Base-by-base conservation (phyloP, 2,888 invertebrate genomes). In the Tipula vernalis region DNA sequence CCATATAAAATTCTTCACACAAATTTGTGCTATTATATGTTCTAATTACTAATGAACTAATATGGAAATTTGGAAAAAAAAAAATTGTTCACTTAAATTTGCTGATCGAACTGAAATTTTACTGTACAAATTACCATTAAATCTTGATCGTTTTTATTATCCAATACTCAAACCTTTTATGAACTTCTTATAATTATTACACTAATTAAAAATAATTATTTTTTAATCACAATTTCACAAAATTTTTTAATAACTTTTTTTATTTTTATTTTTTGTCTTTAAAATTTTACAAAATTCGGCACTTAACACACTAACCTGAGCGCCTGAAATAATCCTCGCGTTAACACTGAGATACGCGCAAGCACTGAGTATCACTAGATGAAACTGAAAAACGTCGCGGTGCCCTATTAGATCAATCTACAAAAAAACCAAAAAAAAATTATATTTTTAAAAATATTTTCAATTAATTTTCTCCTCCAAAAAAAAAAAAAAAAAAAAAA, bases 251-350 rank as follows among this genome's bases (percentile, higher is more conserved):
- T 10, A 84, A 84, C 5, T 39, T n/a, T 84, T 41, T 84, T 84
- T 41, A 39, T 10, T 83, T 83, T 36, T 39, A 15, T 13, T 83
- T 36, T 83, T 36, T 39, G n/a, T 36, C 36, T 83, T 36, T 39
- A 36, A 13, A 83, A 83, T 83, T 83, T 83, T 84, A 8, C 2
- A 71, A 71, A 71, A 28, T 71, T 71, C 28, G 71, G 71, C 71
- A 71, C 71, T 87, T 51, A 86, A 85, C 89, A 88, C 89, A 91
- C 92, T 90, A 91, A 92, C 92, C 92, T 92, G 91, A 91, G 91
- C 91, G 91, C 91, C 91, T 90, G 90, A 91, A 91, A 91, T 91
- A 91, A 91, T 91, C 92, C 91, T 91, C 91, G 91, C 92, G 91
- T 91, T 91, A 91, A 90, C 91, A 91, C 71, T 71, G 71, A 71